Base-by-base conservation (phyloP, 2,888 invertebrate species). In the Caenorhabditis sp. region DNA sequence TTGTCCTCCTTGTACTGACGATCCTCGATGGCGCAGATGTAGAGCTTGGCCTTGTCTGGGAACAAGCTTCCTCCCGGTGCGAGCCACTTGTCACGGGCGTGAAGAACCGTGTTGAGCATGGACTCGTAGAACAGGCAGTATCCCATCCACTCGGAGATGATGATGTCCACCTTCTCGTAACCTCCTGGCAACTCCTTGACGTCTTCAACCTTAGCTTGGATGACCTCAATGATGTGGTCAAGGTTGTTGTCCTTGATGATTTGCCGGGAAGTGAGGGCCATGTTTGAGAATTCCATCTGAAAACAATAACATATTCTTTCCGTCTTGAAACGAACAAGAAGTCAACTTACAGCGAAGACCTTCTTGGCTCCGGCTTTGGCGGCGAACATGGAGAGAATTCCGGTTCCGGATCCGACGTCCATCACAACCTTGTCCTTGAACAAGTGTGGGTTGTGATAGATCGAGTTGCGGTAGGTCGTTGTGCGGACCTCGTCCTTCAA, bases 1-100 rank as follows among this genome's bases (percentile, higher is more conserved):
- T 99, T 99, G 93, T 99, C 98, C 92, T 99, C 98, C 93, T 99
- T 99, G 94, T 99, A 99, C 94, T 99, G 98, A 24, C 98, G 95
- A 93, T 99, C 99, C 93, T 94, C 94, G 86, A 94, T 94, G 59
- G 94, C 94, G 85, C 96, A 96, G 74, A 99, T 95, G 93, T 96
- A 98, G 54, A 99, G 94, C 1, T 97, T 97, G 86, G 98, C 98
- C 92, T 96, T 93, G 92, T 95, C 95, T 0, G 98, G 98, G 93
- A 98, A 97, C 90, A 98, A 94, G 94, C 97, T 95, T 77, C 98
- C 98, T 91, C 95, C 90, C 4, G 80, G 77, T 8, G 93, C 94
- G 59, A 99, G 95, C 99, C 98, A 99, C 94, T 98, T 98, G 93
- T 99, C 98, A 49, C 99, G 94, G 0, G 99, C 99, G 91, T 95